Evolutionary conservation across 1,140 invertebrate species (phyloP).

Genomic region (Anoplolepis gracilipes): DNA sequence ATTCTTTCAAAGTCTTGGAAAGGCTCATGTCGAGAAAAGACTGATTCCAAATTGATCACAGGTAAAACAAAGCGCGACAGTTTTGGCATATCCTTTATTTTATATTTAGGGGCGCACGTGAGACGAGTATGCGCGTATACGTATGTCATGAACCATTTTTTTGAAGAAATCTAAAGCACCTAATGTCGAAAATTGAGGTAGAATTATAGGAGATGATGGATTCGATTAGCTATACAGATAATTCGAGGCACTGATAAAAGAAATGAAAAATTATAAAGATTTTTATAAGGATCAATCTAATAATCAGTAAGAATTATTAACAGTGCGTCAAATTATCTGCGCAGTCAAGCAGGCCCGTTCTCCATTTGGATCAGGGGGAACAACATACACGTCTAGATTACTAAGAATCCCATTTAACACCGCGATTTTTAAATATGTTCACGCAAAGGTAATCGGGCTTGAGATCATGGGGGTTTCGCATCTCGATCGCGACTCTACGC

Average conservation of each 20-base stretch:
- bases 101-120: conserved; percentile 31
- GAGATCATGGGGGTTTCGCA: conserved; percentile 11
- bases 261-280: neutral
- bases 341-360: neutral
- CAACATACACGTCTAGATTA: conserved; percentile 51
- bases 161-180: conserved; percentile 42
- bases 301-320: neutral
- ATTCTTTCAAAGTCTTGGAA: conserved; percentile 8
- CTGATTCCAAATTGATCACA: conserved; percentile 31
- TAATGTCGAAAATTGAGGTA: conserved; percentile 60
- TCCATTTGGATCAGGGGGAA: conserved; percentile 17
- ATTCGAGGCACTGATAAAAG: neutral
- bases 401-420: conserved; percentile 33
- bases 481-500: conserved; percentile 10
- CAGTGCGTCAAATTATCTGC: conserved; percentile 10
- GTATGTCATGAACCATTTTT: conserved; percentile 33
- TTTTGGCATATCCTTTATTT: conserved; percentile 23
- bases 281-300: neutral
- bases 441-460: conserved; percentile 35
- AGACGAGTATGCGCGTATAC: conserved; percentile 37
- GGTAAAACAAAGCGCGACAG: conserved; percentile 20
- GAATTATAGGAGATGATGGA: conserved; percentile 29
- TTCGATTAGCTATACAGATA: neutral
- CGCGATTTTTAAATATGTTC: conserved; percentile 1
- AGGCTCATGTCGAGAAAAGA: conserved; percentile 15